Evolutionary conservation across 30 jellyfish, hydroid and myxozoan species (phyloP).

Genomic region (Chironex yamaguchii): DNA sequence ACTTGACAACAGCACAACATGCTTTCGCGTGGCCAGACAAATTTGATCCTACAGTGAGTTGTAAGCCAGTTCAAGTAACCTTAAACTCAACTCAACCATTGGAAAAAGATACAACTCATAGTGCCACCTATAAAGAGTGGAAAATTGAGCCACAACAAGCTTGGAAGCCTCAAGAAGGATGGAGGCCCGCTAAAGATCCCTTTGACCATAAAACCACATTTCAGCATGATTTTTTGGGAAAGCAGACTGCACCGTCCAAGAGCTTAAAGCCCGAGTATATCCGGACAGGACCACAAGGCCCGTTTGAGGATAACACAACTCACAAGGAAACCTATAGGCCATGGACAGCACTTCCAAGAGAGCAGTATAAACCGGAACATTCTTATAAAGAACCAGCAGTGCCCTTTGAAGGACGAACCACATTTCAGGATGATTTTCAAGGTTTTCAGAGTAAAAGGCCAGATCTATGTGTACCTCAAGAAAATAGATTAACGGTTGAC

Average conservation of each 20-base stretch:
- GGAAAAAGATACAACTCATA: constrained; percentile 88
- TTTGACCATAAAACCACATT: constrained; percentile 84
- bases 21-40: constrained; percentile 90
- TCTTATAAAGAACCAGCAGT: constrained; percentile 85
- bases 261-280: constrained; percentile 82
- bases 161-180: constrained; percentile 88
- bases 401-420: constrained; percentile 93
- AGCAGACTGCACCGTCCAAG: constrained; percentile 71
- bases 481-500: constrained; percentile 57
- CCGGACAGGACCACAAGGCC: constrained; percentile 72
- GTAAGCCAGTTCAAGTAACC: constrained; percentile 81
- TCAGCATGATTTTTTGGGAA: constrained; percentile 86
- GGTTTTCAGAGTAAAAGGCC: constrained; percentile 73
- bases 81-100: constrained; percentile 76
- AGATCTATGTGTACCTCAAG: constrained; percentile 86
- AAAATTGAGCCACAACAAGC: constrained; percentile 60
- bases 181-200: constrained; percentile 82
- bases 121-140: constrained; percentile 83
- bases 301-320: constrained; percentile 82
- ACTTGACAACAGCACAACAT: constrained; percentile 82
- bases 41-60: constrained; percentile 78
- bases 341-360: constrained; percentile 80
- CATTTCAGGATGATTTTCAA: constrained; percentile 76
- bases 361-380: constrained; percentile 58
- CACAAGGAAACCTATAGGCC: constrained; percentile 95